Evolutionary conservation across 2,888 invertebrate genomes (phyloP), one percentile per base, ranked within the genome.

Genomic region (Rotaria magnacalcarata): DNA sequence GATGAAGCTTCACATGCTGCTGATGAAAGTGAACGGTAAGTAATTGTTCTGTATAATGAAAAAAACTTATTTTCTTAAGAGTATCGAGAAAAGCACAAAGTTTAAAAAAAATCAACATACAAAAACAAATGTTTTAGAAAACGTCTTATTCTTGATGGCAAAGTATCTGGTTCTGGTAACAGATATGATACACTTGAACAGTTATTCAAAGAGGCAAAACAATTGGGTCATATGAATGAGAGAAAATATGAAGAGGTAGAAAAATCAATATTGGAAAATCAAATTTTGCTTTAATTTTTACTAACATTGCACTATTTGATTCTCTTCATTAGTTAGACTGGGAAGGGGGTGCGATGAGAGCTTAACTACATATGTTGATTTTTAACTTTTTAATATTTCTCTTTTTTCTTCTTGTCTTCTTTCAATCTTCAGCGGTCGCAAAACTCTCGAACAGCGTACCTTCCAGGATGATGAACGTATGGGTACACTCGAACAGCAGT

Each of bases 1-100:
- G 96, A 99, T 89, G 98, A 99, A 93, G 98, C 99, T 90, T 97
- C 97, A 90, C 96, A 97, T 92, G 96, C 97, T 90, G 99, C 99
- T 91, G 99, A 99, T 94, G 99, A 99, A 93, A 97, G 97, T 92
- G 98, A 98, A 94, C 96, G 98, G 97, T 98, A 92, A 92, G 92
- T 92, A 43, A n/a, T 41, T 4, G 0, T 27, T 34, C 10, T 34
- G 34, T 34, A 34, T 34, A 34, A 34, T 34, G 34, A 34, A 34
- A 34, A 34, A 34, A 34, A 34, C 2, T 34, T 34, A 34, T 34
- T 34, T 34, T 34, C 34, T 34, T 34, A 34, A 34, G 34, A 67
- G 27, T 5, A 16, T 67, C 14, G 5, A 67, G 67, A 34, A 27
- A 67, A 7, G 19, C 34, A 6, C 67, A 11, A 34, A 67, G 16